phyloP scores from a whole-genome alignment of 2,113 vertebrate genomes.

The Meriones unguiculatus region DNA sequence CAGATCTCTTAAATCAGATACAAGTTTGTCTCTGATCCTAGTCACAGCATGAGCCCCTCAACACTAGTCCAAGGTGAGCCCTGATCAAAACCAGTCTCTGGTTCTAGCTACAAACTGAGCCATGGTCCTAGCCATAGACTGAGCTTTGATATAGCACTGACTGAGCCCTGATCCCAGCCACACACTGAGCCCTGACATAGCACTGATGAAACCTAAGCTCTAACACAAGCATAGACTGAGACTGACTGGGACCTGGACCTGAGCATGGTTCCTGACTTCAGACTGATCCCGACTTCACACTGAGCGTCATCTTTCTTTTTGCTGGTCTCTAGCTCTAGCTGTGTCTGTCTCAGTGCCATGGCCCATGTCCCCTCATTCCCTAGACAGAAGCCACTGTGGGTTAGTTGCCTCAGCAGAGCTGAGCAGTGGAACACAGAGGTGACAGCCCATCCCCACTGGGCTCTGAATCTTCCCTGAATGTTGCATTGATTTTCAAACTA shows the following conservation, averaged over 20 bases:
- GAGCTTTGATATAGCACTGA: background rate
- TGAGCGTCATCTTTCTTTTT: background rate
- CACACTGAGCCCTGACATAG: background rate
- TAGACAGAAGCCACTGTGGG: rapidly evolving
- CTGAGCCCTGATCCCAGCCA: background rate
- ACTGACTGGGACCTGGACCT: background rate
- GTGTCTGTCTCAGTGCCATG: background rate
- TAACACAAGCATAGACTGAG: background rate
- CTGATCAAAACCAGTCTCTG: background rate
- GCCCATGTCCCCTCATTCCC: background rate
- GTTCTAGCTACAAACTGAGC: background rate
- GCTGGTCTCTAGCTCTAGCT: rapidly evolving
- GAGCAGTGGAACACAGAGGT: background rate
- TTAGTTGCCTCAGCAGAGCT: background rate
- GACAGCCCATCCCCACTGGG: rapidly evolving
- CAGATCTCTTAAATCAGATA: too few species aligned
- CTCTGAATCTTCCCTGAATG: background rate
- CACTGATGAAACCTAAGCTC: background rate
- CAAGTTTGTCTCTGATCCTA: background rate
- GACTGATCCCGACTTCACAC: background rate
- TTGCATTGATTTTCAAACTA: background rate
- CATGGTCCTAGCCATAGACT: background rate
- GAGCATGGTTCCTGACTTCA: background rate
- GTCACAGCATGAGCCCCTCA: background rate
- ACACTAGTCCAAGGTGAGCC: background rate